Percentiles rank a stretch among this genome's conserved stretches.
Conservation (phyloP, 2,113 vertebrate genomes). For the Coptodon bakossiorum region DNA sequence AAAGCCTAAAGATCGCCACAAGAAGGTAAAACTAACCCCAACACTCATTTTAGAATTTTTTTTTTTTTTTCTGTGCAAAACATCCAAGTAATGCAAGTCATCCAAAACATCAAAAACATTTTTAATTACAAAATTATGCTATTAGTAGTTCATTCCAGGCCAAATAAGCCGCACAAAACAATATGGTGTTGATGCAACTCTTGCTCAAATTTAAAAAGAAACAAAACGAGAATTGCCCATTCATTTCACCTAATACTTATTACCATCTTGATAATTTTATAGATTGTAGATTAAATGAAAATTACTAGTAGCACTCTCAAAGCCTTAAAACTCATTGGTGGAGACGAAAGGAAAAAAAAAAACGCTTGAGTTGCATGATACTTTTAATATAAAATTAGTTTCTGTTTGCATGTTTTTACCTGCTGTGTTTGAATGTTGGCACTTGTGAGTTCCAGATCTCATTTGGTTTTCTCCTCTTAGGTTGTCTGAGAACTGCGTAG, state of each 20-base stretch:
- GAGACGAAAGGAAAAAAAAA: neutral
- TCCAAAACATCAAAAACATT: slow-evolving; percentile 59
- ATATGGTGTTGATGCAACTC: slow-evolving; percentile 70
- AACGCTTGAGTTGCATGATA: slow-evolving; percentile 68
- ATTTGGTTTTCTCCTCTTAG: slow-evolving; percentile 53
- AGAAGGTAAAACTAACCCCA: slow-evolving; percentile 95
- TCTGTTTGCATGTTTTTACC: slow-evolving; percentile 42
- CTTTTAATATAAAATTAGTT: slow-evolving; percentile 28
- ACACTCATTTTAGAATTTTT: slow-evolving; percentile 72
- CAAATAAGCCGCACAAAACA: slow-evolving; percentile 64
- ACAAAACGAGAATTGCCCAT: slow-evolving; percentile 30
- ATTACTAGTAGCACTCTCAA: slow-evolving; percentile 39
- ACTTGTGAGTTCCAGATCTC: neutral
- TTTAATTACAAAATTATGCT: slow-evolving; percentile 58
- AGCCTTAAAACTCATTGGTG: slow-evolving; percentile 40
- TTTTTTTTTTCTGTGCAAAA: slow-evolving; percentile 84
- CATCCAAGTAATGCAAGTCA: slow-evolving; percentile 75
- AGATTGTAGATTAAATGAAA: slow-evolving; percentile 47
- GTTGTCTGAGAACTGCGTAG: slow-evolving; percentile 19
- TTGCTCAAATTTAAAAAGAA: slow-evolving; percentile 60
- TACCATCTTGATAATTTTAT: slow-evolving; percentile 49
- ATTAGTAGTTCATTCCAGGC: slow-evolving; percentile 54
- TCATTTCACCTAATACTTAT: slow-evolving; percentile 58
- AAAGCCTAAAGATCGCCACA: slow-evolving; percentile 96
- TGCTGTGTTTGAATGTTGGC: neutral